Conservation (phyloP, 2,797 vertebrate species). For the Gallinago stenura region DNA sequence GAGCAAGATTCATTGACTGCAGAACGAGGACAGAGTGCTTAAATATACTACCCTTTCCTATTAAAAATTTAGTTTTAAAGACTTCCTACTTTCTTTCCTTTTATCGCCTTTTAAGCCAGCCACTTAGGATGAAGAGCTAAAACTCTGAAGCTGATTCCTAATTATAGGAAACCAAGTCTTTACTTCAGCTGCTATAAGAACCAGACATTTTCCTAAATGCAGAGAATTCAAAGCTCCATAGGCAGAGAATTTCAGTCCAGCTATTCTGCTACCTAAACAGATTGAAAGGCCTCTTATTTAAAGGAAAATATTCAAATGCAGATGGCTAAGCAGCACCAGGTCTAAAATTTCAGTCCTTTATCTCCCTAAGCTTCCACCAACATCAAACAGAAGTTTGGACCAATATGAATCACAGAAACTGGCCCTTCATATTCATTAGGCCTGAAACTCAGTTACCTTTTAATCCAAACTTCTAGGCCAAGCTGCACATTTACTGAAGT, state of each 20-base stretch:
- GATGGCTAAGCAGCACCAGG: background rate
- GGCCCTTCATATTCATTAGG: background rate
- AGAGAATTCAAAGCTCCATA: background rate
- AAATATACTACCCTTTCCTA: background rate
- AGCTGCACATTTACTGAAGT: background rate
- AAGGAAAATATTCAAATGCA: slow-evolving; percentile 15
- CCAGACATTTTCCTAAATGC: background rate
- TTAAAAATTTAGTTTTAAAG: background rate
- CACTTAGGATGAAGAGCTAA: slow-evolving; percentile 3
- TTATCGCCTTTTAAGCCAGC: background rate
- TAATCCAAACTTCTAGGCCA: background rate
- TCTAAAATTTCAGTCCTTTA: background rate
- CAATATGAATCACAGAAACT: background rate
- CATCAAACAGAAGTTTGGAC: background rate
- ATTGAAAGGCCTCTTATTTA: background rate
- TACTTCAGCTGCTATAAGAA: background rate
- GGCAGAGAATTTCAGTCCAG: background rate
- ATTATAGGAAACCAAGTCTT: background rate
- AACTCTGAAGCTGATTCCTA: background rate
- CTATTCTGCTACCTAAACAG: background rate
- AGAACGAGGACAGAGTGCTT: background rate
- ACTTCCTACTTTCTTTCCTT: background rate
- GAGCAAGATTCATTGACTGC: background rate
- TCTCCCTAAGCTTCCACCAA: background rate
- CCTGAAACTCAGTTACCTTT: background rate